Conservation (phyloP, 2,888 invertebrate genomes). For the Portevinia maculata region DNA sequence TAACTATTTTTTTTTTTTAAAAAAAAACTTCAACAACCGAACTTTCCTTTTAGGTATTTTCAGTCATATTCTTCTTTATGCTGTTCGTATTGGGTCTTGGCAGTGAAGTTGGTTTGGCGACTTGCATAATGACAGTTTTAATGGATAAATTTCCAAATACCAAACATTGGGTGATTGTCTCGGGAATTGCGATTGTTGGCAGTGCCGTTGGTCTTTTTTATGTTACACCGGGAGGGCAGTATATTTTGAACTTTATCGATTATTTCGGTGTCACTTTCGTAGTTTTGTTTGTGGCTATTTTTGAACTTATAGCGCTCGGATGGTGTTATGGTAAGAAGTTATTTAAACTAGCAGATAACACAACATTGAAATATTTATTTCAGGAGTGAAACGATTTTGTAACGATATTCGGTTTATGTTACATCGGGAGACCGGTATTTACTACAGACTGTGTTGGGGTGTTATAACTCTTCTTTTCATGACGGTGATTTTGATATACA, state of each 20-base stretch:
- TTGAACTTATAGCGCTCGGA: conserved; percentile 87
- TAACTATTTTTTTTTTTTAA: no score
- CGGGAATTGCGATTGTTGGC: conserved; percentile 82
- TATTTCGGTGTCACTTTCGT: conserved; percentile 90
- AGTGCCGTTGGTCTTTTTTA: conserved; percentile 86
- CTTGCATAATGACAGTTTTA: conserved; percentile 83
- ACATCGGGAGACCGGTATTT: conserved; percentile 85
- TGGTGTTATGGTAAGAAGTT: conserved; percentile 91
- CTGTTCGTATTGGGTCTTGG: conserved; percentile 84
- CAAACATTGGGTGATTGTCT: conserved; percentile 84
- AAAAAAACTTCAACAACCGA: no score
- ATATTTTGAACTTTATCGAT: conserved; percentile 88
- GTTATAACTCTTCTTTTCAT: conserved; percentile 88
- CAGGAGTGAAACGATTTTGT: conserved; percentile 86
- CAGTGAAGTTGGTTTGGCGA: conserved; percentile 83
- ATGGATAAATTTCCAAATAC: conserved; percentile 82
- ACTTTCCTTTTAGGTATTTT: no score
- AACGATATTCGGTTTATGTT: conserved; percentile 92
- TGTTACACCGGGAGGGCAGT: conserved; percentile 89
- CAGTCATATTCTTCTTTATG: conserved; percentile 85
- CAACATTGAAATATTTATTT: no score
- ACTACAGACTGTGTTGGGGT: conserved; percentile 92
- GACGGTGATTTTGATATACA: conserved; percentile 88
- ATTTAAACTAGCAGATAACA: no score
- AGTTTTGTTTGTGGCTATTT: conserved; percentile 86